Percentiles rank a stretch among this genome's conserved stretches.
Conservation (phyloP, 2,797 vertebrate species). For the Pseudopleuronectes americanus region DNA sequence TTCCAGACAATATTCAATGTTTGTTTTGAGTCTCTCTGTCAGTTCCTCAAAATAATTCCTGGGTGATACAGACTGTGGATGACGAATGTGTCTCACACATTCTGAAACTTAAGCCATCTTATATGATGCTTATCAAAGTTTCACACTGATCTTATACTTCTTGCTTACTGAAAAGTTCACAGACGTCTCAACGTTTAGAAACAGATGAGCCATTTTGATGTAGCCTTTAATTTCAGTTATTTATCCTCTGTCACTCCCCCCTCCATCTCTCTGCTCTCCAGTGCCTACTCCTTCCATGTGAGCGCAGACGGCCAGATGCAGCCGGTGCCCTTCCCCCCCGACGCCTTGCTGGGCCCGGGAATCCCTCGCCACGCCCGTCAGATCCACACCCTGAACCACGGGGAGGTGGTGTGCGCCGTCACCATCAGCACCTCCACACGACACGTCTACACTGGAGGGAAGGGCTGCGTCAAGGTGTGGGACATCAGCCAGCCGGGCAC, state of each 20-base stretch:
- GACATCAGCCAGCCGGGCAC: conserved; percentile 87
- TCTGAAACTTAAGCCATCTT: neutral
- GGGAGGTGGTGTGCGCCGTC: conserved; percentile 88
- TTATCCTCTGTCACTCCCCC: neutral
- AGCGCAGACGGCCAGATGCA: conserved; percentile 92
- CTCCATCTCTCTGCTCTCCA: conserved; percentile 43
- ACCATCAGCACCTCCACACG: conserved; percentile 89
- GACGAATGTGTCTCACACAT: no score
- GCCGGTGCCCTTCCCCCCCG: conserved; percentile 89
- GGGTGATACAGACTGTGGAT: no score
- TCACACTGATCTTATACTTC: neutral
- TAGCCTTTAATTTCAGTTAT: conserved; percentile 2
- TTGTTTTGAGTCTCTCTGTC: no score
- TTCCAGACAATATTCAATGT: no score
- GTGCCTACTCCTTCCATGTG: conserved; percentile 91
- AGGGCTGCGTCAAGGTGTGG: conserved; percentile 86
- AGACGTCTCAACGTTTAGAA: neutral
- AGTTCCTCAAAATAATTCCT: no score
- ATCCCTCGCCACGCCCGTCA: conserved; percentile 89
- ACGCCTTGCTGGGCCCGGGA: conserved; percentile 88
- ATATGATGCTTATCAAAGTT: neutral
- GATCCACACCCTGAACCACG: conserved; percentile 89
- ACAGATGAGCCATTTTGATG: neutral
- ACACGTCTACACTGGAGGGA: conserved; percentile 78
- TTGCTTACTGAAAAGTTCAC: neutral